phyloP scores from a whole-genome alignment of 2,113 vertebrate genomes.

The Eulacestoma nigropectus region DNA sequence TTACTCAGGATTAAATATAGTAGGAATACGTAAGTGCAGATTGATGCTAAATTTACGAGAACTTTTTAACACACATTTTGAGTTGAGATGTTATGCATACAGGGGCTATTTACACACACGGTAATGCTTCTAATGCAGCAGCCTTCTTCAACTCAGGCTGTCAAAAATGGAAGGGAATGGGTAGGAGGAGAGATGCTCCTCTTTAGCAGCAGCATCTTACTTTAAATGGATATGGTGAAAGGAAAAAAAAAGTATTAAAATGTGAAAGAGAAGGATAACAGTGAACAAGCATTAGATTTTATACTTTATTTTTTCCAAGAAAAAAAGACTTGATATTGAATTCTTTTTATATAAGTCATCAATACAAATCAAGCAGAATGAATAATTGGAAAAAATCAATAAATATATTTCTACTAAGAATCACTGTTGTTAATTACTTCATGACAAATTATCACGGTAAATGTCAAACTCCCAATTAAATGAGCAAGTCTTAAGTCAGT shows the following conservation, averaged over 20 bases:
- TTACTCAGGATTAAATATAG: background rate
- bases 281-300: background rate
- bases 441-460: background rate
- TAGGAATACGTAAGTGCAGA: background rate
- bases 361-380: background rate
- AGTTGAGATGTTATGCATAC: background rate
- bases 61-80: background rate
- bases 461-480: background rate
- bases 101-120: background rate
- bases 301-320: background rate
- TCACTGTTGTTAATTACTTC: background rate
- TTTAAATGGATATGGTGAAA: background rate
- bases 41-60: background rate
- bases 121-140: background rate
- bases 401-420: background rate
- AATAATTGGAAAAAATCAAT: background rate
- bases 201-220: background rate
- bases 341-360: background rate
- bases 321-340: background rate
- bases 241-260: background rate
- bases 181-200: background rate
- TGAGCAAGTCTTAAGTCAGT: background rate
- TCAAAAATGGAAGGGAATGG: background rate
- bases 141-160: background rate
- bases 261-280: background rate